Percentiles rank a stretch among this genome's conserved stretches.
Conservation (phyloP, 2,113 vertebrate genomes). For the Calyptomena viridis region DNA sequence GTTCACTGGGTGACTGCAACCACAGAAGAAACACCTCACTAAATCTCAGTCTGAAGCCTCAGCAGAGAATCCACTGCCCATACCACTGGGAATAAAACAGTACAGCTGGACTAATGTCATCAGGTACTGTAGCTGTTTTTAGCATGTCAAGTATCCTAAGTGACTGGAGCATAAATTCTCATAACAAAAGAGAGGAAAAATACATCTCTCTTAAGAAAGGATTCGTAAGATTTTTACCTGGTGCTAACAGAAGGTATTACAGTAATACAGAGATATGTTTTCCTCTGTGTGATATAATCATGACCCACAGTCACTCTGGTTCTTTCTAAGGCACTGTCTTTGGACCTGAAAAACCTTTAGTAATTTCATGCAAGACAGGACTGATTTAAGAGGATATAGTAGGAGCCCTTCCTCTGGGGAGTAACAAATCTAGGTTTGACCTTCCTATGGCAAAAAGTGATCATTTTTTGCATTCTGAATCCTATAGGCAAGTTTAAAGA, state of each 20-base stretch:
- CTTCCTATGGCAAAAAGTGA: neutral
- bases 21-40: neutral
- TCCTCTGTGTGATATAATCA: neutral
- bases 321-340: neutral
- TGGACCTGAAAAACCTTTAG: neutral
- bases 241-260: neutral
- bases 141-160: neutral
- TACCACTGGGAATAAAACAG: neutral
- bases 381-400: neutral
- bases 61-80: neutral
- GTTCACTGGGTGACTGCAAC: neutral
- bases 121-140: neutral
- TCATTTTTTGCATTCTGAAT: neutral
- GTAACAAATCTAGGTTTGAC: neutral
- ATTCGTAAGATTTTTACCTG: slow-evolving; percentile 2
- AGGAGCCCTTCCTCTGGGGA: neutral
- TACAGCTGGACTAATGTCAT: neutral
- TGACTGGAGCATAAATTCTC: neutral
- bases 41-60: neutral
- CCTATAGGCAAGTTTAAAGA: neutral
- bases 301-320: neutral
- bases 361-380: neutral
- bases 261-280: neutral
- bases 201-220: neutral
- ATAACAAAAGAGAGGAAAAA: neutral